Conservation (phyloP, 2,797 vertebrate genomes). For the Xyrichtys novacula region DNA sequence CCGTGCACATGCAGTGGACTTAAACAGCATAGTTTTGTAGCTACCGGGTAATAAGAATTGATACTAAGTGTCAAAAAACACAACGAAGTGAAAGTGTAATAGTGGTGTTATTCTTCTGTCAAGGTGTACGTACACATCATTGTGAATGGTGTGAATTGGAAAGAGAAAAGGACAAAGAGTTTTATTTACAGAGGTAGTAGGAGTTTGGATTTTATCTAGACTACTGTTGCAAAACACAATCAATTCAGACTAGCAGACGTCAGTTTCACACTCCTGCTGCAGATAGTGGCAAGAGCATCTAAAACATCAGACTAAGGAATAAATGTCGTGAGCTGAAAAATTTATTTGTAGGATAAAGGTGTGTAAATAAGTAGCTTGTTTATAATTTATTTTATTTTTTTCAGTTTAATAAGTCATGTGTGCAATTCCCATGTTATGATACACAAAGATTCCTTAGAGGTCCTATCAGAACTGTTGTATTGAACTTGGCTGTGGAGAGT, state of each 20-base stretch:
- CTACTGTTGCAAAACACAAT: slow-evolving; percentile 2
- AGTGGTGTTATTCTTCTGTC: not conserved
- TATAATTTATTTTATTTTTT: too few relatives aligned
- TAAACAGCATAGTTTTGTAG: too few relatives aligned
- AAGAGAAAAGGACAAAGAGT: not conserved
- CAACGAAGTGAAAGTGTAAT: not conserved
- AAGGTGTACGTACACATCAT: not conserved
- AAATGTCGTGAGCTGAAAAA: not conserved
- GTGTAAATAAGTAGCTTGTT: not conserved
- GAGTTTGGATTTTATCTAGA: slow-evolving; percentile 29
- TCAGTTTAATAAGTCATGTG: too few relatives aligned
- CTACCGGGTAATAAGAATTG: not conserved
- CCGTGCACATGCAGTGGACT: not conserved
- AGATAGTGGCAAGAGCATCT: not conserved
- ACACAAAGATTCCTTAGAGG: too few relatives aligned
- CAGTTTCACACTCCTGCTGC: slow-evolving; percentile 5
- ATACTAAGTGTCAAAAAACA: not conserved
- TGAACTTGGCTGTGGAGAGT: too few relatives aligned
- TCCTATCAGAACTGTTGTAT: too few relatives aligned
- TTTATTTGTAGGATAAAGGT: not conserved
- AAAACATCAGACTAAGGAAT: slow-evolving; percentile 3
- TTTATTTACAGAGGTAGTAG: not conserved
- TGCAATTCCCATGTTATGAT: too few relatives aligned
- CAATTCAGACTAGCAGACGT: not conserved
- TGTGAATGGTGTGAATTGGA: not conserved